phyloP scores from a whole-genome alignment of 2,888 invertebrate species.

The Limnephilus lunatus region DNA sequence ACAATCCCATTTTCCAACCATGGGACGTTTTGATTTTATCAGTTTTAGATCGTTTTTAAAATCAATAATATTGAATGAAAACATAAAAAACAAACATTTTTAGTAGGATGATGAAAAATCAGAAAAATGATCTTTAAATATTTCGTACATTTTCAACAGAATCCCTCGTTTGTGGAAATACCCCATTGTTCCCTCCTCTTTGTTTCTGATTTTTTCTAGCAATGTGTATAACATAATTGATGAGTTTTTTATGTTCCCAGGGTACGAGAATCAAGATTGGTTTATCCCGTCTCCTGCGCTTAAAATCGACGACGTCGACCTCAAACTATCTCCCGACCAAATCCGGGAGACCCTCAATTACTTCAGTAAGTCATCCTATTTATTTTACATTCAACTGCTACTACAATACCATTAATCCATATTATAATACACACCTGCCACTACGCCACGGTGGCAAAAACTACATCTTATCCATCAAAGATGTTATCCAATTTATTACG shows the following conservation, averaged over 20 bases:
- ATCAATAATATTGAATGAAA: too few species aligned
- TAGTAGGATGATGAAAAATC: too few species aligned
- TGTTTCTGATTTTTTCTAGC: not conserved
- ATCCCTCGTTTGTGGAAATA: too few species aligned
- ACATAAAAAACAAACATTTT: too few species aligned
- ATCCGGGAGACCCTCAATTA: slow-evolving; percentile 97
- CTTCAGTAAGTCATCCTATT: slow-evolving; percentile 88
- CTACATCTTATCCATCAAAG: too few species aligned
- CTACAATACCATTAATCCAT: not conserved
- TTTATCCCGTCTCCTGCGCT: slow-evolving; percentile 93
- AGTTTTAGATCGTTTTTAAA: too few species aligned
- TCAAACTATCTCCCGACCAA: slow-evolving; percentile 93
- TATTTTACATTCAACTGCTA: not conserved
- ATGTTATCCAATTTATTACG: not conserved
- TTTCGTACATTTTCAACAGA: too few species aligned
- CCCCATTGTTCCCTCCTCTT: not conserved
- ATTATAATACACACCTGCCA: not conserved
- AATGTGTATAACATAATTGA: not conserved
- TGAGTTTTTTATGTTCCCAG: slow-evolving; percentile 73
- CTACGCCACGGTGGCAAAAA: too few species aligned
- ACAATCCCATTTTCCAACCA: too few species aligned
- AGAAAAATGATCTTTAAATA: too few species aligned
- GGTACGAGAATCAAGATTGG: slow-evolving; percentile 96
- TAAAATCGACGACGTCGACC: slow-evolving; percentile 83
- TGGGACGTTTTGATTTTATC: too few species aligned